Percentiles rank a stretch among this genome's conserved stretches.
Evolutionary conservation across 2,888 invertebrate species (phyloP).

Genomic region (Lasioglossum zephyrum): DNA sequence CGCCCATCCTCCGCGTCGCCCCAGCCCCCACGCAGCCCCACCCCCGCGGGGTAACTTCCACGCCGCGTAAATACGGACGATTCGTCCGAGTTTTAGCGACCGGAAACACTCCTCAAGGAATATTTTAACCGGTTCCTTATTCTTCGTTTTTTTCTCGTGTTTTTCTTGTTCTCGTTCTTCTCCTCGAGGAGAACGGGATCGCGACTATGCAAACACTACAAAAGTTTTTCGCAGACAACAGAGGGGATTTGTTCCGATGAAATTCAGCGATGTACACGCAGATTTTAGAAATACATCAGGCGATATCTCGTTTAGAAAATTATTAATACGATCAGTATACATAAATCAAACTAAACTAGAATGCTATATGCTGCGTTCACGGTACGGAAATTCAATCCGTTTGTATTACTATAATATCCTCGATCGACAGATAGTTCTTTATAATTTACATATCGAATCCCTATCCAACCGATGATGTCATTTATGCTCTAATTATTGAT

Average conservation of each 20-base stretch:
- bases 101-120: background rate
- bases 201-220: slow-evolving; percentile 31
- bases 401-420: background rate
- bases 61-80: slow-evolving; percentile 15
- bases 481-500: background rate
- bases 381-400: background rate
- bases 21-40: background rate
- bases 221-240: background rate
- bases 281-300: background rate
- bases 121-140: slow-evolving; percentile 1
- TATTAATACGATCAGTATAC: background rate
- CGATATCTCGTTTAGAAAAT: background rate
- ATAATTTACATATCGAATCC: background rate
- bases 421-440: background rate
- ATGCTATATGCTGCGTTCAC: background rate
- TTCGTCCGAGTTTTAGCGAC: slow-evolving; percentile 1
- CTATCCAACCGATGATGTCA: background rate
- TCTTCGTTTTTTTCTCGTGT: background rate
- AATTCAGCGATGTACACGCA: background rate
- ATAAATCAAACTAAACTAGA: background rate
- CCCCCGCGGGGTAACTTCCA: slow-evolving; percentile 5
- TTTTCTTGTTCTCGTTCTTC: background rate
- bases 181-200: background rate
- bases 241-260: background rate
- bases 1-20: background rate